Percentiles rank a stretch among this genome's conserved stretches.
phyloP scores from a whole-genome alignment of 2,113 vertebrate genomes.

The Xenopus laevis region DNA sequence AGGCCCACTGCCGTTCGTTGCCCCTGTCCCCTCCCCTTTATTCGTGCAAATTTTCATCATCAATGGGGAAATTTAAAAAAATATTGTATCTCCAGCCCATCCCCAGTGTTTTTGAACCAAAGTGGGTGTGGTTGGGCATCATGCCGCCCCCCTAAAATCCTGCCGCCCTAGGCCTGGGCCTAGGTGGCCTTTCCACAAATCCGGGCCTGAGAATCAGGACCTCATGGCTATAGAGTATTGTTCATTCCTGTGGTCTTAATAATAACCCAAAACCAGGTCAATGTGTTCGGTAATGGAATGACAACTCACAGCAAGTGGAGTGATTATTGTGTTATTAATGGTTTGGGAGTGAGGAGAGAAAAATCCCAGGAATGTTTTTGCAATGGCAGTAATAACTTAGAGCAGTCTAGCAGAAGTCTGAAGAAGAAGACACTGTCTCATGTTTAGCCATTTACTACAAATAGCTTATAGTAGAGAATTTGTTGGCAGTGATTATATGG shows the following conservation, averaged over 20 bases:
- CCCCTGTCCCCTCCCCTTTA: too few species aligned
- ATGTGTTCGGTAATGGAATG: neutral
- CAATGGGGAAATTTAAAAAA: too few species aligned
- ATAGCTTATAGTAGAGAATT: constrained; percentile 3
- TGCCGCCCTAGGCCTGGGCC: too few species aligned
- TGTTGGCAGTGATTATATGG: too few species aligned
- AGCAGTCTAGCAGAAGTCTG: neutral
- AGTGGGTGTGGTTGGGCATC: too few species aligned
- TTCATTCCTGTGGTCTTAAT: constrained; percentile 12
- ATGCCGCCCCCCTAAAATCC: too few species aligned
- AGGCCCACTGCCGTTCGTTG: too few species aligned
- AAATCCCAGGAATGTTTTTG: constrained; percentile 27
- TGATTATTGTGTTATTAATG: constrained; percentile 35
- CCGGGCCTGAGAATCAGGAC: constrained; percentile 28
- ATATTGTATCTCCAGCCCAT: too few species aligned
- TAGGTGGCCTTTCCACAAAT: too few species aligned
- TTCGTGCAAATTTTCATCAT: too few species aligned
- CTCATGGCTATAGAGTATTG: neutral
- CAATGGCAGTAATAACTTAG: constrained; percentile 16
- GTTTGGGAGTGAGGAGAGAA: neutral
- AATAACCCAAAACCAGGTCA: constrained; percentile 27
- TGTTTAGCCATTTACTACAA: neutral
- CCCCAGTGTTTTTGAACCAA: too few species aligned
- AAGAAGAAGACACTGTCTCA: neutral
- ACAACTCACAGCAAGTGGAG: neutral